These are phyloP conservation scores for Palythoa grandis DNA, from an alignment of 92 coral and sea anemone species.

Conservation along the genomic window DNA sequence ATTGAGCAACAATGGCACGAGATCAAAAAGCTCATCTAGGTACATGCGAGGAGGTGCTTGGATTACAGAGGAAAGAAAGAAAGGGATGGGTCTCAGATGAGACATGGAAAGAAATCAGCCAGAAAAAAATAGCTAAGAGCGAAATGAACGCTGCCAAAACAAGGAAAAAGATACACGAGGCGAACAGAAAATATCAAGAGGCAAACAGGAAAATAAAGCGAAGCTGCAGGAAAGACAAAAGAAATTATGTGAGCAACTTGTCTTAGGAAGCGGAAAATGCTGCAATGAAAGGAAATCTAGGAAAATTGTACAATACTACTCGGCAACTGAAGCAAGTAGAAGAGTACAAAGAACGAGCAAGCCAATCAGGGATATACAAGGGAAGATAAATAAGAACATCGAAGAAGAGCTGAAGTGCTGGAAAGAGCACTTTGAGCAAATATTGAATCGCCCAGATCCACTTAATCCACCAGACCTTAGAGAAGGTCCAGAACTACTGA, in stretches of 20 bases:
- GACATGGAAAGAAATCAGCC: conserved; percentile 23
- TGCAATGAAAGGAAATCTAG: conserved; percentile 15
- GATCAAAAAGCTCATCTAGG: not conserved
- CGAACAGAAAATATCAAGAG: conserved; percentile 21
- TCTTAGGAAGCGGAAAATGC: not conserved
- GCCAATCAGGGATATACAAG: too few species aligned
- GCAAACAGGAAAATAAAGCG: conserved; percentile 39
- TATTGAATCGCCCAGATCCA: too few species aligned
- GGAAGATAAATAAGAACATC: too few species aligned
- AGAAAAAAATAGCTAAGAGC: conserved; percentile 21
- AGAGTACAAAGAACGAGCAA: not conserved
- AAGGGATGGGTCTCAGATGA: conserved; percentile 19
- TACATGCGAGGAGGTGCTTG: conserved; percentile 39
- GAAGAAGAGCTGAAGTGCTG: too few species aligned
- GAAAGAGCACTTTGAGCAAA: too few species aligned
- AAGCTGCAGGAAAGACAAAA: conserved; percentile 1
- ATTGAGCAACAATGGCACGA: too few species aligned
- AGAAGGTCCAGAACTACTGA: conserved; percentile 11
- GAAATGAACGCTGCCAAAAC: not conserved
- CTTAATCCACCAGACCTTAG: too few species aligned
- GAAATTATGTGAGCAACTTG: conserved; percentile 11
- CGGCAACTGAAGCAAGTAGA: not conserved
- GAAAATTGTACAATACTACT: not conserved
- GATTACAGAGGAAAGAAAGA: not conserved
- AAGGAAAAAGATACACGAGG: not conserved